These are phyloP conservation scores for Mesocricetus auratus DNA, from an alignment of 2,113 vertebrate species.

Conservation along the genomic window DNA sequence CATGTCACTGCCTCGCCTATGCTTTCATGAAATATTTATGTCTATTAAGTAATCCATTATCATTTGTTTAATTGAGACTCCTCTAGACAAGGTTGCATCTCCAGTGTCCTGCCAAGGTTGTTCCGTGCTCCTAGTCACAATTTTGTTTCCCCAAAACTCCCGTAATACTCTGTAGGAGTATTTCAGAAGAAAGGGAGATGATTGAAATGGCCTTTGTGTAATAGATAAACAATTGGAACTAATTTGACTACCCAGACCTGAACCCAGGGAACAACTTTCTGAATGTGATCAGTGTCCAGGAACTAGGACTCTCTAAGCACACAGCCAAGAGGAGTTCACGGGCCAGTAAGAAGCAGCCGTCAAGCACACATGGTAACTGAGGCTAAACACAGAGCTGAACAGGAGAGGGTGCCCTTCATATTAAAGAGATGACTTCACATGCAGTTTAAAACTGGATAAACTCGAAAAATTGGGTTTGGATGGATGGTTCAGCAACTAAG, in stretches of 20 bases:
- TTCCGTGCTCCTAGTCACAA: neutral
- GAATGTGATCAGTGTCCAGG: neutral
- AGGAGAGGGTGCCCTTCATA: neutral
- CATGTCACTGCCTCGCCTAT: neutral
- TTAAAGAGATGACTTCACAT: neutral
- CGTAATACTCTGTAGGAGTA: neutral
- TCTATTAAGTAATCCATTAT: neutral
- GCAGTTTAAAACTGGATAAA: neutral
- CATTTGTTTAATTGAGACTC: neutral
- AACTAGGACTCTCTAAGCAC: neutral
- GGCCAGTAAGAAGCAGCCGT: neutral
- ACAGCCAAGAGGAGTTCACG: neutral
- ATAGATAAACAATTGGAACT: neutral
- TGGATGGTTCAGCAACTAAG: neutral
- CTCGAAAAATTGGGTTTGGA: neutral
- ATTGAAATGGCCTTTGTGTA: neutral
- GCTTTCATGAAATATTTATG: neutral
- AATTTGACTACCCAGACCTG: neutral
- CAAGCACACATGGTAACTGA: neutral
- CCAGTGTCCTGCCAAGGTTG: neutral
- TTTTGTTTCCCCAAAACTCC: neutral
- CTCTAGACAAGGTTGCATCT: neutral
- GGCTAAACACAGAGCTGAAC: neutral
- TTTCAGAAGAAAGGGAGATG: neutral
- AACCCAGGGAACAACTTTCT: neutral